Conservation (phyloP, 2,113 vertebrate species). For the Pantherophis guttatus region DNA sequence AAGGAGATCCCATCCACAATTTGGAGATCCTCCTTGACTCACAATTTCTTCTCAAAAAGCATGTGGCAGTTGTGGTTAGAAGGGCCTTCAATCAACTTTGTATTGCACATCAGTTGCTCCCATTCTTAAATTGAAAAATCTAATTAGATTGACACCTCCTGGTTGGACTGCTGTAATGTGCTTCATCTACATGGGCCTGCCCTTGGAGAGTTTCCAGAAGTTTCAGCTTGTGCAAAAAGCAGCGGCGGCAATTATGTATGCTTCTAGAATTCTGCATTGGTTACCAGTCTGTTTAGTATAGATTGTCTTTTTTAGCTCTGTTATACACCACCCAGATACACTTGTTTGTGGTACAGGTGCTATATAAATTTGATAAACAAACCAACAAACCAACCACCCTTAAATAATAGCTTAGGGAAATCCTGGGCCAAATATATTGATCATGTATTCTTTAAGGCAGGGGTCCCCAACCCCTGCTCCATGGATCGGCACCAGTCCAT, state of each 20-base stretch:
- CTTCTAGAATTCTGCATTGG: not conserved
- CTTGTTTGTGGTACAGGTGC: not conserved
- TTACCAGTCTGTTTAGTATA: not conserved
- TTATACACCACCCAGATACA: not conserved
- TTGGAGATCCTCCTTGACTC: not conserved
- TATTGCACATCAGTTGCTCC: not conserved
- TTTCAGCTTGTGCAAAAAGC: not conserved
- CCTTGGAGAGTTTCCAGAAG: not conserved
- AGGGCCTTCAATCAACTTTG: not conserved
- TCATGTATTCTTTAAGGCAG: not conserved
- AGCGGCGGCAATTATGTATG: not conserved
- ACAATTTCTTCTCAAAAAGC: not conserved
- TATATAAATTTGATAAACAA: not conserved
- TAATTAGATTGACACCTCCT: not conserved
- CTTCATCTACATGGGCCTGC: not conserved
- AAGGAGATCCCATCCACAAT: not conserved
- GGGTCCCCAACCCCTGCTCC: no score
- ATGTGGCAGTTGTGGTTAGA: not conserved
- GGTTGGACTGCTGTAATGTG: not conserved
- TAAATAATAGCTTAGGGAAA: not conserved
- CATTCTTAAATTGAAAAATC: not conserved
- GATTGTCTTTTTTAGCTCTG: not conserved
- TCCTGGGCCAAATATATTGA: not conserved
- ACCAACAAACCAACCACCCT: not conserved
- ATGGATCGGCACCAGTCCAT: no score